Evolutionary conservation across 64 coral and sea anemone species (phyloP).

Genomic region (Montipora cactus): DNA sequence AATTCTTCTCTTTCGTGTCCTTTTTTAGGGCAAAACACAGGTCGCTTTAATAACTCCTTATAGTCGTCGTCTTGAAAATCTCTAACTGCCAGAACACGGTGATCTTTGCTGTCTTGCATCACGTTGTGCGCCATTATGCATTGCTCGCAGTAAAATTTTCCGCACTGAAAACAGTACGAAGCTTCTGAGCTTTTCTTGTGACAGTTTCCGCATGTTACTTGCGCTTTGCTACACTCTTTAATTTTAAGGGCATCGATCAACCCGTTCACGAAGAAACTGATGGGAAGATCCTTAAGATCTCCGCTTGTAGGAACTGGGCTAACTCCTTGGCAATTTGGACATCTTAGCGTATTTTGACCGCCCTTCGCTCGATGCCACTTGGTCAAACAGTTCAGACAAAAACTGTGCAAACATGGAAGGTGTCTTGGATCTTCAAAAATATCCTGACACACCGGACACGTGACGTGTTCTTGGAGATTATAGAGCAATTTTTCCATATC

Average conservation of each 20-base stretch:
- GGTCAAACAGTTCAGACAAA: neutral
- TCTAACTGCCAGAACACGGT: neutral
- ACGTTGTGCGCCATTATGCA: neutral
- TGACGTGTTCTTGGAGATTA: neutral
- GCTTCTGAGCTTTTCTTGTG: neutral
- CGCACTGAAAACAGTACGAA: neutral
- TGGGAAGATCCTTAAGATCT: neutral
- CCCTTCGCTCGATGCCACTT: neutral
- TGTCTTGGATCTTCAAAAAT: constrained; percentile 3
- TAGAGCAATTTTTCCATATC: neutral
- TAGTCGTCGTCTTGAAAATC: neutral
- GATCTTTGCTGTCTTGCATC: neutral
- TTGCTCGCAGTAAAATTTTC: neutral
- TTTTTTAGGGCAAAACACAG: neutral
- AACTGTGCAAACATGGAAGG: constrained; percentile 31
- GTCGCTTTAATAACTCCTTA: neutral
- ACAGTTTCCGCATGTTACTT: neutral
- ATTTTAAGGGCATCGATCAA: neutral
- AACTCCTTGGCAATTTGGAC: neutral
- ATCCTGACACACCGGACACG: constrained; percentile 14
- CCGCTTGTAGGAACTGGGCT: neutral
- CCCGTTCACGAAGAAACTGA: neutral
- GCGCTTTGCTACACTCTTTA: neutral
- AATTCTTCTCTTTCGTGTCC: neutral
- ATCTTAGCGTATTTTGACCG: neutral